A percentile compares a stretch with the other conserved stretches of the same genome.
Conservation (phyloP, 1,140 invertebrate genomes). For the Geopemphigus sp. region DNA sequence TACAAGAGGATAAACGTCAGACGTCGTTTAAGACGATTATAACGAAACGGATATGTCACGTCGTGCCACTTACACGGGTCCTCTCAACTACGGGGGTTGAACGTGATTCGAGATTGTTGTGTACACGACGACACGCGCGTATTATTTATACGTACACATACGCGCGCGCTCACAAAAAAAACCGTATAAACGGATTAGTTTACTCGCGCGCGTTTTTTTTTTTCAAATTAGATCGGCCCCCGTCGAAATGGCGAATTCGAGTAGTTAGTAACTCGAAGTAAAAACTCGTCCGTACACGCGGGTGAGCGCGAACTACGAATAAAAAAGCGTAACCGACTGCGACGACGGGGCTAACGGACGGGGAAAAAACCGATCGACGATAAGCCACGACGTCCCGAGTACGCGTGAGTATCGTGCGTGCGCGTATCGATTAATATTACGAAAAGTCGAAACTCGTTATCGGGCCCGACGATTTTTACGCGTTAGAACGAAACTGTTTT, state of each 20-base stretch:
- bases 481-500: not conserved
- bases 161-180: no score
- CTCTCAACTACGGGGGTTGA: not conserved
- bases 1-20: slow-evolving; percentile 16
- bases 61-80: not conserved
- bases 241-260: no score
- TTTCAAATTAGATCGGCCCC: no score
- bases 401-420: not conserved
- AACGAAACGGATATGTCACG: slow-evolving; percentile 17
- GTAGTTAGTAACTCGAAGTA: no score
- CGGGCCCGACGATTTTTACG: slow-evolving; percentile 6
- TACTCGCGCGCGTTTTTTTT: no score
- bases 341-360: no score
- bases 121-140: no score
- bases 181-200: no score
- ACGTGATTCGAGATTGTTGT: not conserved
- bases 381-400: not conserved
- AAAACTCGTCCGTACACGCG: no score
- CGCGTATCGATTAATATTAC: not conserved
- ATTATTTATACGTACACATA: no score
- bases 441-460: slow-evolving; percentile 21
- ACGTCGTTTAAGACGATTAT: not conserved
- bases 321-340: no score
- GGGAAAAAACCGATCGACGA: not conserved
- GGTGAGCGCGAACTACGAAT: no score